These are phyloP conservation scores for Pyrochroa serraticornis DNA, from an alignment of 2,888 invertebrate species.

Conservation along the genomic window DNA sequence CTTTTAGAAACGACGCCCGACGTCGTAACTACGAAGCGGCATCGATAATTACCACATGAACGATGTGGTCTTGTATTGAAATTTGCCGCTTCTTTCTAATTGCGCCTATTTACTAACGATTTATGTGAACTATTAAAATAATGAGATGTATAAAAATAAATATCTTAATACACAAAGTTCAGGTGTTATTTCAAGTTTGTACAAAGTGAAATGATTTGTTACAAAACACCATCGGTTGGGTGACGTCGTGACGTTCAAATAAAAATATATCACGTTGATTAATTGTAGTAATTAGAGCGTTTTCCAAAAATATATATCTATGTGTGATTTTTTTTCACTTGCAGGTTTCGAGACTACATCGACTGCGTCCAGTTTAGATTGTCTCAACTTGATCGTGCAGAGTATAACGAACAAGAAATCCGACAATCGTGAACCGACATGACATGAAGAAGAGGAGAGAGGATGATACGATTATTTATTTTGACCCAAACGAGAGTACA, in stretches of 20 bases:
- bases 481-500: too few species aligned
- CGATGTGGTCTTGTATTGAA: too few species aligned
- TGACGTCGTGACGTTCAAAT: neutral
- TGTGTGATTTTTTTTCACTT: slow-evolving; percentile 39
- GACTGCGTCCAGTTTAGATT: slow-evolving; percentile 69
- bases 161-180: slow-evolving; percentile 33
- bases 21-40: neutral
- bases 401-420: slow-evolving; percentile 62
- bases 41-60: too few species aligned
- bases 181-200: slow-evolving; percentile 30
- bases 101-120: slow-evolving; percentile 28
- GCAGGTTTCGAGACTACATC: slow-evolving; percentile 58
- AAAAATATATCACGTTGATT: slow-evolving; percentile 3
- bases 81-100: neutral
- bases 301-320: neutral
- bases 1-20: slow-evolving; percentile 8
- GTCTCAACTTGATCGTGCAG: slow-evolving; percentile 73
- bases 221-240: slow-evolving; percentile 14
- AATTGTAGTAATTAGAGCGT: neutral
- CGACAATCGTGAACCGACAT: slow-evolving; percentile 32
- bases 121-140: slow-evolving; percentile 43
- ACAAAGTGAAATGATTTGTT: slow-evolving; percentile 41
- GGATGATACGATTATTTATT: too few species aligned
- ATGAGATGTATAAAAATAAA: slow-evolving; percentile 45
- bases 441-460: slow-evolving; percentile 1